A percentile compares a stretch with the other conserved stretches of the same genome.
Conservation (phyloP, 2,113 vertebrate species). For the Megalops atlanticus region DNA sequence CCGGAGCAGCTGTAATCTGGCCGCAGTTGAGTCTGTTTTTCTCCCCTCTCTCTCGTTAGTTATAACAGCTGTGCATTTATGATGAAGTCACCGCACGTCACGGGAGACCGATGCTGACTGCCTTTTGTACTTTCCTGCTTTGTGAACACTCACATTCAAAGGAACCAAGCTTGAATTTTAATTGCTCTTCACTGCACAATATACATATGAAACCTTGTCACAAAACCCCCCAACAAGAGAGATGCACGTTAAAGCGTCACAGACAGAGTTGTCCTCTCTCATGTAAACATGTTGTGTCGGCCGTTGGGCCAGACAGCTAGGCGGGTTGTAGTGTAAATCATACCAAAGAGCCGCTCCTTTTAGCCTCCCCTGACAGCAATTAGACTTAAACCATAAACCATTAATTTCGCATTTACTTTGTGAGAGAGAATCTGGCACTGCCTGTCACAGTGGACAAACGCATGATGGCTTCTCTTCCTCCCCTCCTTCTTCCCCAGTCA, state of each 20-base stretch:
- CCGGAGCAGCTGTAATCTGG: background rate
- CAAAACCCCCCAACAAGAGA: background rate
- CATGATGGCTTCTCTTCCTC: background rate
- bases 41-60: background rate
- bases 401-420: background rate
- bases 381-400: background rate
- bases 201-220: background rate
- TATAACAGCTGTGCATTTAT: background rate
- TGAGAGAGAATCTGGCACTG: background rate
- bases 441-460: background rate
- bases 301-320: background rate
- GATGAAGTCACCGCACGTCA: background rate
- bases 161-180: background rate
- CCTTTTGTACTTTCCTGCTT: background rate
- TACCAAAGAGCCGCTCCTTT: background rate
- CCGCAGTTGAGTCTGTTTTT: background rate
- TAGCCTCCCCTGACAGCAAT: background rate
- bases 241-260: background rate
- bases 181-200: background rate
- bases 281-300: background rate
- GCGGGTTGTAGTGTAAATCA: background rate
- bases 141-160: slow-evolving; percentile 9
- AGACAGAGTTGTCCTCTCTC: background rate
- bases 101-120: background rate
- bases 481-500: slow-evolving; percentile 53